phyloP scores from a whole-genome alignment of 2,888 invertebrate genomes.

The Anticlea derivata region DNA sequence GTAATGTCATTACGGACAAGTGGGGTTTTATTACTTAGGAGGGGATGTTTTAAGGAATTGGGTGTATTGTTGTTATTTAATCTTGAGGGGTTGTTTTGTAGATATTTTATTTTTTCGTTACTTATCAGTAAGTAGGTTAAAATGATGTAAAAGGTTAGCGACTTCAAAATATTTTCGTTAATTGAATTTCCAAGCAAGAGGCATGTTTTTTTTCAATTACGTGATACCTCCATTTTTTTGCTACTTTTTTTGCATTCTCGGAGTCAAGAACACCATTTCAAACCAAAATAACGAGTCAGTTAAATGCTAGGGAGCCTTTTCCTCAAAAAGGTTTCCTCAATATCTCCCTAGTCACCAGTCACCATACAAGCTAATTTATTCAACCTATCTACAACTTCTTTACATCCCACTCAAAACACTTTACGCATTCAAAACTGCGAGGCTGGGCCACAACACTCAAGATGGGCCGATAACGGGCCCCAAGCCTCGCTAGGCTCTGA shows the following conservation, averaged over 20 bases:
- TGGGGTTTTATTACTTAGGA: slow-evolving; percentile 17
- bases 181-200: too few relatives aligned
- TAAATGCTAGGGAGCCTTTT: slow-evolving; percentile 6
- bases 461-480: slow-evolving; percentile 40
- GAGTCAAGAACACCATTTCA: background rate
- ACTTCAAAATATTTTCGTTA: too few relatives aligned
- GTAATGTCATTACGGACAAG: slow-evolving; percentile 34
- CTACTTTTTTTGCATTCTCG: background rate
- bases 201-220: too few relatives aligned
- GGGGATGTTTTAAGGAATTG: slow-evolving; percentile 31
- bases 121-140: too few relatives aligned
- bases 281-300: background rate
- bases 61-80: slow-evolving; percentile 34
- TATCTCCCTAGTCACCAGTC: slow-evolving; percentile 2
- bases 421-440: slow-evolving; percentile 17
- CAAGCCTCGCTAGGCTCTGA: slow-evolving; percentile 33
- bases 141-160: too few relatives aligned
- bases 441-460: slow-evolving; percentile 29
- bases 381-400: slow-evolving; percentile 32
- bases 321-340: slow-evolving; percentile 12
- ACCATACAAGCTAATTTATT: slow-evolving; percentile 25
- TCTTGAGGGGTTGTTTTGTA: slow-evolving; percentile 26
- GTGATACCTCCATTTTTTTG: too few relatives aligned
- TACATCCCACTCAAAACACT: slow-evolving; percentile 27
- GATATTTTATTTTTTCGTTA: background rate